phyloP scores from a whole-genome alignment of 2,888 invertebrate genomes.

The Tenthredo mesomela region DNA sequence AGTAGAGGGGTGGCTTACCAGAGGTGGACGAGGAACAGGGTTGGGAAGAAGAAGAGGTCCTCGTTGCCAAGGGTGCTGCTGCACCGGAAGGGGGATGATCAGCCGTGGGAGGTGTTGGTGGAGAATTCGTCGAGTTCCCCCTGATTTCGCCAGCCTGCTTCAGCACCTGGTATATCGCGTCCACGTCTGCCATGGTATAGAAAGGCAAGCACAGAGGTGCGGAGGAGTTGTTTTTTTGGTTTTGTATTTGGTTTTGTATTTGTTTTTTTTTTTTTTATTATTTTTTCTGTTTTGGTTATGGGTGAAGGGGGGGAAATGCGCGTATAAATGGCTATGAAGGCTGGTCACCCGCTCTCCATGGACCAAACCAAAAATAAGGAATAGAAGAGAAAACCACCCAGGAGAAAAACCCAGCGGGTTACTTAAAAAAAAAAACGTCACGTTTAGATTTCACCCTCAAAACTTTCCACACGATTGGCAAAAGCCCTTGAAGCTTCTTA shows the following conservation, averaged over 20 bases:
- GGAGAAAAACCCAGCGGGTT: slow-evolving; percentile 2
- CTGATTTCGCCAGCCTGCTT: slow-evolving; percentile 95
- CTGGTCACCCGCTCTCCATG: slow-evolving; percentile 62
- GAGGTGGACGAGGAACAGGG: slow-evolving; percentile 77
- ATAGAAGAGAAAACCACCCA: neutral
- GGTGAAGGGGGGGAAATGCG: slow-evolving; percentile 12
- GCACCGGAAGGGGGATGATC: slow-evolving; percentile 74
- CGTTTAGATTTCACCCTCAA: too few species aligned
- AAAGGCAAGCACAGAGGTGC: slow-evolving; percentile 54
- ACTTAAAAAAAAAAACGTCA: too few species aligned
- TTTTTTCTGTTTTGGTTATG: slow-evolving; percentile 20
- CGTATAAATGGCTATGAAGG: neutral
- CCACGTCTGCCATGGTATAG: slow-evolving; percentile 83
- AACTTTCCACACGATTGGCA: too few species aligned
- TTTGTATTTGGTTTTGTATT: neutral
- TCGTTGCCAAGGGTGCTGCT: slow-evolving; percentile 73
- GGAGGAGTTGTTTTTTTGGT: slow-evolving; percentile 10
- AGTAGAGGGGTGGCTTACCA: slow-evolving; percentile 73
- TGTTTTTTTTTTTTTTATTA: neutral
- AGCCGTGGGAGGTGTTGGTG: slow-evolving; percentile 76
- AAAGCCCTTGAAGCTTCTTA: too few species aligned
- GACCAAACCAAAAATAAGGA: slow-evolving; percentile 14
- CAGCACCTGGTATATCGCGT: slow-evolving; percentile 96
- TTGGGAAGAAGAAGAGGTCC: slow-evolving; percentile 71
- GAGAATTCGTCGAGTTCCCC: slow-evolving; percentile 76